Evolutionary conservation across 2,113 vertebrate species (phyloP), one percentile per base, ranked within the genome.

Genomic region (Montifringilla adamsi): DNA sequence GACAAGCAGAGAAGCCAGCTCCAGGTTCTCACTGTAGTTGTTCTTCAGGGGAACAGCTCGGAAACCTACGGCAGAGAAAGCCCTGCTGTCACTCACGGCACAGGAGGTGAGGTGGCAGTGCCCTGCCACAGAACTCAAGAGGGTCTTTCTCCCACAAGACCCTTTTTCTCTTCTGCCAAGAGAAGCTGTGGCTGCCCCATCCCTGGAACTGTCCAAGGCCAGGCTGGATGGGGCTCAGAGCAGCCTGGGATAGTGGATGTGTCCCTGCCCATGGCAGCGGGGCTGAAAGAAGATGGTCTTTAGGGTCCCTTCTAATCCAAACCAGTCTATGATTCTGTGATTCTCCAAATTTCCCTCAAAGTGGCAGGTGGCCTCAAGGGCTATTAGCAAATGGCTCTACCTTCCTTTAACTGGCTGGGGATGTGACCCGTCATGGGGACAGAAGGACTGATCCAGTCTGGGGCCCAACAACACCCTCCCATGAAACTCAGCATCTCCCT

Each of bases 11-110:
- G 99, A 99, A 10, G 99, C 99, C 97, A 99, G 87, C 97, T 99
- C 99, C 96, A 99, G 97, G 87, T 99, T 99, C 96, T 99, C 99
- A 0, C 98, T 99, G 98, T 99, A 99, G 98, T 99, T 99, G 98
- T 99, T 99, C 97, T 99, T 99, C 96, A 99, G 95, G 58, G 99
- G 99, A 67, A 99, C 99, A 2, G 99, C 99, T 94, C 99, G 98
- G 94, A 99, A 99, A 50, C 99, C 99, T 99, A 39, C 0, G 22
- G 73, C 58, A 76, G 77, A 94, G 81, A 64, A 14, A 70, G 92
- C 49, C 72, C 37, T 3, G 6, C 27, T 1, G 2, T 94, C 60
- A 93, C 44, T 39, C 0, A 0, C 5, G 8, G 60, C 56, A 46
- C 49, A 47, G 21, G 18, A 41, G 19, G 7, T 7, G 46, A 43